Percentiles rank a stretch among this genome's conserved stretches.
phyloP scores from a whole-genome alignment of 2,113 vertebrate species.

The Polypterus bichir region DNA sequence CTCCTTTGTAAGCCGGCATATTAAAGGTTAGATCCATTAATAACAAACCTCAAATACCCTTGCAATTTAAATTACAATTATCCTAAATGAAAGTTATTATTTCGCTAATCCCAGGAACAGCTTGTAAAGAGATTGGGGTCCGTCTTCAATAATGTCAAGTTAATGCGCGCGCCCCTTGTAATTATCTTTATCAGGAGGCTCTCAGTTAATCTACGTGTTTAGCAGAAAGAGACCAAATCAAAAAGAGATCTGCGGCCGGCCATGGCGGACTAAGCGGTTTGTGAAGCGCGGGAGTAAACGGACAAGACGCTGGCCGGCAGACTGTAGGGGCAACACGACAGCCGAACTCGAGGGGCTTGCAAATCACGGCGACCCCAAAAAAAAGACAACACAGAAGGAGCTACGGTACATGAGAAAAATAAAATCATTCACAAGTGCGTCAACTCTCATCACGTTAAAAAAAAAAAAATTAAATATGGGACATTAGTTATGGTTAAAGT shows the following conservation, averaged over 20 bases:
- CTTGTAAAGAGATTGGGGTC: slow-evolving; percentile 62
- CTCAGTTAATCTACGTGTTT: slow-evolving; percentile 46
- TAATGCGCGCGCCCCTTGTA: slow-evolving; percentile 55
- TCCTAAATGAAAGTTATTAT: slow-evolving; percentile 66
- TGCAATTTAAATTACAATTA: slow-evolving; percentile 47
- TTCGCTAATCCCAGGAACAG: slow-evolving; percentile 61
- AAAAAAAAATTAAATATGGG: no score
- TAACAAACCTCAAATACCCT: slow-evolving; percentile 25
- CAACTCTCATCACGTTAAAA: no score
- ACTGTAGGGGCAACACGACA: slow-evolving; percentile 29
- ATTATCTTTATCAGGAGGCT: slow-evolving; percentile 62
- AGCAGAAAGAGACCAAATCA: slow-evolving; percentile 35
- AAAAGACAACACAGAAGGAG: no score
- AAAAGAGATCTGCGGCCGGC: slow-evolving; percentile 19
- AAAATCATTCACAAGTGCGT: no score
- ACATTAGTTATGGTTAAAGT: no score
- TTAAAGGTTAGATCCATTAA: slow-evolving; percentile 14
- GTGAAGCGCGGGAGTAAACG: slow-evolving; percentile 39
- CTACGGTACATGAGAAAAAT: no score
- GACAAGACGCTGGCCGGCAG: slow-evolving; percentile 33
- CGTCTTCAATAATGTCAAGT: slow-evolving; percentile 65
- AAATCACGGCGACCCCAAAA: no score
- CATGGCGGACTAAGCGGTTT: slow-evolving; percentile 36
- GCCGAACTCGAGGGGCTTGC: no score
- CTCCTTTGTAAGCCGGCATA: slow-evolving; percentile 16